A percentile compares a stretch with the other conserved stretches of the same genome.
Evolutionary conservation across 2,797 vertebrate genomes (phyloP).

Genomic region (Taeniopygia guttata): DNA sequence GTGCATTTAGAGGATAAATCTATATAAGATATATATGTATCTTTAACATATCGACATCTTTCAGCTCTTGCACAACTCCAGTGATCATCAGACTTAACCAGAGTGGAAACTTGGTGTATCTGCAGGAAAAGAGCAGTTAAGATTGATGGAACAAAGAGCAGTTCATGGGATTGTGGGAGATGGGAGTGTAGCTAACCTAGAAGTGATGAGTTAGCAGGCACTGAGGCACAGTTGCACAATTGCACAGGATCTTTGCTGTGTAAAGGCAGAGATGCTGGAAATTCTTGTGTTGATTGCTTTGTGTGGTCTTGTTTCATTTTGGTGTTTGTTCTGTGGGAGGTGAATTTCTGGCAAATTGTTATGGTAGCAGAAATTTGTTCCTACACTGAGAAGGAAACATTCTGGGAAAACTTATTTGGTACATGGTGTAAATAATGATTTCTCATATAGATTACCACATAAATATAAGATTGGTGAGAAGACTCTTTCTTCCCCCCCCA

Average conservation of each 20-base stretch:
- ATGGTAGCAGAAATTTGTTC: neutral
- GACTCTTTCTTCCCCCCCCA: neutral
- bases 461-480: neutral
- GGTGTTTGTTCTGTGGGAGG: neutral
- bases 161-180: neutral
- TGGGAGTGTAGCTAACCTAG: fast-evolving
- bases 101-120: neutral
- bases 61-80: neutral
- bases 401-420: neutral
- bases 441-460: neutral
- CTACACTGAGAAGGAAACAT: neutral
- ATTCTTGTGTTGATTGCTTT: neutral
- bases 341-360: neutral
- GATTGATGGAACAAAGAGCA: neutral
- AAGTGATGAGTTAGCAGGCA: neutral
- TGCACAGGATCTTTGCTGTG: neutral
- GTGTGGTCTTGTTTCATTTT: neutral
- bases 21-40: neutral
- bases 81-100: neutral
- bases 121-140: neutral
- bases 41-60: neutral
- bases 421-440: neutral
- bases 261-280: neutral
- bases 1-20: neutral
- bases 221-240: neutral